Evolutionary conservation across 1,140 invertebrate genomes (phyloP).

Genomic region (Belonocnema kinseyi): DNA sequence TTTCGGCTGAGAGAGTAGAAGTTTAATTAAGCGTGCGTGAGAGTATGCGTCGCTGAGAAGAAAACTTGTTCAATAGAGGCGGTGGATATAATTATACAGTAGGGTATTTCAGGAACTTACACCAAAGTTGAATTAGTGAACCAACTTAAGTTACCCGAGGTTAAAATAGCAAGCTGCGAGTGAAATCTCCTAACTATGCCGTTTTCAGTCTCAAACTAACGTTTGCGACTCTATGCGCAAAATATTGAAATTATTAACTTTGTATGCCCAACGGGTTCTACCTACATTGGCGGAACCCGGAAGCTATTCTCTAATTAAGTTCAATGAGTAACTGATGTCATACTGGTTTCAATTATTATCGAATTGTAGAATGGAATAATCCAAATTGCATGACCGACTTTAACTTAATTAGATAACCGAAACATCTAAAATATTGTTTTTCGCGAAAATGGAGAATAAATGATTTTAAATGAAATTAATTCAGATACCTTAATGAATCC

Average conservation of each 20-base stretch:
- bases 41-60: neutral
- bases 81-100: neutral
- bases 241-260: slow-evolving; percentile 31
- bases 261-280: neutral
- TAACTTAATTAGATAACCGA: neutral
- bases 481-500: too few species aligned
- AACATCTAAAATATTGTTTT: neutral
- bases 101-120: slow-evolving; percentile 8
- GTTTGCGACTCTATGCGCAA: slow-evolving; percentile 10
- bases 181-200: slow-evolving; percentile 8
- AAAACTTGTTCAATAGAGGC: slow-evolving; percentile 3
- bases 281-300: slow-evolving; percentile 7
- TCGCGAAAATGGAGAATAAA: neutral
- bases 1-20: neutral
- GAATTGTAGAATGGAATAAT: neutral
- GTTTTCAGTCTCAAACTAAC: slow-evolving; percentile 10
- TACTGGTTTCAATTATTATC: neutral
- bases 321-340: slow-evolving; percentile 15
- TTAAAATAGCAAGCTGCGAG: slow-evolving; percentile 16
- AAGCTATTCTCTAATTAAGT: slow-evolving; percentile 30
- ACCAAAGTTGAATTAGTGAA: slow-evolving; percentile 23
- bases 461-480: neutral
- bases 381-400: neutral
- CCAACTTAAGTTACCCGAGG: slow-evolving; percentile 10
- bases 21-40: slow-evolving; percentile 20